A percentile compares a stretch with the other conserved stretches of the same genome.
phyloP scores from a whole-genome alignment of 2,797 vertebrate species.

The Kryptopterus vitreolus region DNA sequence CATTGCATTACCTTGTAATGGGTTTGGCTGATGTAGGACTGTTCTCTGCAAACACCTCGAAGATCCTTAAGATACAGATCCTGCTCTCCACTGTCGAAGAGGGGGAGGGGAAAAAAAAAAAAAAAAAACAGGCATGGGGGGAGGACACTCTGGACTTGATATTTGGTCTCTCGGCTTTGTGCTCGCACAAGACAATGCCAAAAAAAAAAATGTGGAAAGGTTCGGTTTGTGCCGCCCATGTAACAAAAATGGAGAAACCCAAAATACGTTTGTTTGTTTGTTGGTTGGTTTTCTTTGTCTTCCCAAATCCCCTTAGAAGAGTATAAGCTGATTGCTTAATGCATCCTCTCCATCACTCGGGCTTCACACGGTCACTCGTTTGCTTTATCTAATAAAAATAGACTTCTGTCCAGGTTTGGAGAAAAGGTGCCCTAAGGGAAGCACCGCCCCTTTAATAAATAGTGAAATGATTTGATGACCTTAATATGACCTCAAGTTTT shows the following conservation, averaged over 20 bases:
- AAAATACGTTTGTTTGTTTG: too few species aligned
- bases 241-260: neutral
- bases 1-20: neutral
- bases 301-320: neutral
- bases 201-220: neutral
- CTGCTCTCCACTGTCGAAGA: neutral
- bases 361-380: slow-evolving; percentile 48
- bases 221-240: neutral
- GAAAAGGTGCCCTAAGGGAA: slow-evolving; percentile 51
- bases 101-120: too few species aligned
- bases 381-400: slow-evolving; percentile 57
- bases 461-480: slow-evolving; percentile 19
- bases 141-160: slow-evolving; percentile 27
- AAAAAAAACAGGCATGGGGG: neutral
- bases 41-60: neutral
- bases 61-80: neutral
- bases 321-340: slow-evolving; percentile 17
- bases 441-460: slow-evolving; percentile 35
- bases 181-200: slow-evolving; percentile 19
- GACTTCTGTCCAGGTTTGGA: slow-evolving; percentile 55
- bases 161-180: slow-evolving; percentile 41
- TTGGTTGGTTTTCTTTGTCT: slow-evolving; percentile 25
- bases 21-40: neutral
- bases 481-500: slow-evolving; percentile 1
- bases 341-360: slow-evolving; percentile 24